Conservation (phyloP, 2,797 vertebrate species). For the Sardinella longiceps region DNA sequence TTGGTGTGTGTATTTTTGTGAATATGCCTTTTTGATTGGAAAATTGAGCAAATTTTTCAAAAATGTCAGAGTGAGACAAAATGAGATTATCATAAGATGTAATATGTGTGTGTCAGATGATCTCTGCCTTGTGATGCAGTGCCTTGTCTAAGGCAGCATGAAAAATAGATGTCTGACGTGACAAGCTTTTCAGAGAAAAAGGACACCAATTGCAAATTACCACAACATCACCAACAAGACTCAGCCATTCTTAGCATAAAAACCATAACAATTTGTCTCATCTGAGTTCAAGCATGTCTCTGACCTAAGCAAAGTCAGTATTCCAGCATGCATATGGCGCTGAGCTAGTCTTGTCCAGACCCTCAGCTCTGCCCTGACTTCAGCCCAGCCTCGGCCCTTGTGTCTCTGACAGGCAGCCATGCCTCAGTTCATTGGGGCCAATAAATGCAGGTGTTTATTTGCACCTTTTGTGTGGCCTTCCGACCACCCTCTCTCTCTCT, state of each 20-base stretch:
- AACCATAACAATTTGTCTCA: not conserved
- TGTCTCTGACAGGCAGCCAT: slow-evolving; percentile 43
- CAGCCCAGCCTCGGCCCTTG: not conserved
- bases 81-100: not conserved
- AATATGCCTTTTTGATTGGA: not conserved
- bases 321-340: not conserved
- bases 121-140: not conserved
- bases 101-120: not conserved
- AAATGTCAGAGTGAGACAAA: not conserved
- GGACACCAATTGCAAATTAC: not conserved
- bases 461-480: slow-evolving; percentile 41
- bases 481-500: slow-evolving; percentile 40
- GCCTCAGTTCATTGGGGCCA: slow-evolving; percentile 44
- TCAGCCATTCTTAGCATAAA: not conserved
- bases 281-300: not conserved
- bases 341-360: not conserved
- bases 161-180: not conserved
- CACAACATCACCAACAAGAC: not conserved
- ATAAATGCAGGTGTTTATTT: slow-evolving; percentile 47
- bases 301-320: not conserved
- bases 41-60: not conserved
- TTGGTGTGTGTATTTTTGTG: not conserved
- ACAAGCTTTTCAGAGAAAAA: not conserved
- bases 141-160: not conserved
- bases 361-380: not conserved